Conservation (phyloP, 1,140 invertebrate genomes). For the Calosoma granatense region DNA sequence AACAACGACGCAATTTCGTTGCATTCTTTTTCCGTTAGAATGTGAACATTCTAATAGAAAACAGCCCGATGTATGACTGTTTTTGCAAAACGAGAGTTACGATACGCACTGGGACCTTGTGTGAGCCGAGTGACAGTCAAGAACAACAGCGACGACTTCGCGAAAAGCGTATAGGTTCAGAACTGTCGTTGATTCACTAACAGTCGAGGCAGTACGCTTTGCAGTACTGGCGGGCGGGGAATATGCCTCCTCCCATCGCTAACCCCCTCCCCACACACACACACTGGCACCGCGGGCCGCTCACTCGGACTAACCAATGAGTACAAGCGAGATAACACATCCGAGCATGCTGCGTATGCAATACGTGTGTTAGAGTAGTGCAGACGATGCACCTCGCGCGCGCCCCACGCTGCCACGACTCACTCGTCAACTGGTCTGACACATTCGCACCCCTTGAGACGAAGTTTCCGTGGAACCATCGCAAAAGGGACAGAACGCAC, state of each 20-base stretch:
- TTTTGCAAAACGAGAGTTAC: neutral
- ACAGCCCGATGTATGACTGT: too few species aligned
- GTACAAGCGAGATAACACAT: neutral
- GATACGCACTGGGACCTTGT: slow-evolving; percentile 4
- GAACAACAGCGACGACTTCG: slow-evolving; percentile 2
- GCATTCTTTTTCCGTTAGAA: too few species aligned
- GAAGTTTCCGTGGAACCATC: neutral
- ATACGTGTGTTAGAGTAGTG: too few species aligned
- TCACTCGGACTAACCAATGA: neutral
- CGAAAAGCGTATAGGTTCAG: neutral
- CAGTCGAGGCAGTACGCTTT: neutral
- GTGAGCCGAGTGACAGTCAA: neutral
- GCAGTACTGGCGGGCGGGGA: neutral
- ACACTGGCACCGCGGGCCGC: neutral
- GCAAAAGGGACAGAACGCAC: neutral
- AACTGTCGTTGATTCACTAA: slow-evolving; percentile 9
- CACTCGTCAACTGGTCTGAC: neutral
- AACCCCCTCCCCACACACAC: neutral
- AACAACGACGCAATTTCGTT: too few species aligned
- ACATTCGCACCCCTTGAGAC: slow-evolving; percentile 8
- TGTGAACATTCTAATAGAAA: too few species aligned
- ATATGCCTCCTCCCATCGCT: neutral
- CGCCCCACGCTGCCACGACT: neutral
- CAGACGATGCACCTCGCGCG: too few species aligned
- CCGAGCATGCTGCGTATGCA: neutral